Evolutionary conservation across 1,140 invertebrate species (phyloP), one percentile per base, ranked within the genome.

Genomic region (Micrasema longulum): DNA sequence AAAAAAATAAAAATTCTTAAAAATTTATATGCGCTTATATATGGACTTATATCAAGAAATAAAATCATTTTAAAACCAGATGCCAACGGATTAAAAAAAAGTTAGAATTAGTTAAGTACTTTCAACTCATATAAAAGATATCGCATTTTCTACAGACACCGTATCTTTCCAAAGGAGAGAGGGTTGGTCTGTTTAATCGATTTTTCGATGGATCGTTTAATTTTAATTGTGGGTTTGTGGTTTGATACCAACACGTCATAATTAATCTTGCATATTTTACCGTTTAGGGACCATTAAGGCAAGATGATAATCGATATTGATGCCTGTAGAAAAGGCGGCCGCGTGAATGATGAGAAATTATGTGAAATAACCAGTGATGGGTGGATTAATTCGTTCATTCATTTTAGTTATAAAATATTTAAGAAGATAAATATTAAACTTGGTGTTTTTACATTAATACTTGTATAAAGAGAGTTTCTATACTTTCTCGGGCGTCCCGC

Each of bases 161-260:
- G 48, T 22, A 22, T 52, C n/a, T 52, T 5, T 1, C 48, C 26
- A 31, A n/a, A 57, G 23, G n/a, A 31, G n/a, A 57, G 11, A 14
- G 53, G 31, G 52, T 3, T 38, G 66, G 43, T 57, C 52, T 36
- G 12, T 57, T 69, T 69, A 69, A 69, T 69, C 66, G 66, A 69
- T 69, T 69, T 69, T 69, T 26, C 35, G 66, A 69, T 57, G 50
- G 50, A 69, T 69, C 66, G 66, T 57, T 69, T 69, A 69, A 57
- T 69, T 69, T 69, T 69, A 69, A 69, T 69, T 69, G 52, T 43
- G 22, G 66, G 64, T 67, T 67, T 38, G 36, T 50, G 52, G 20
- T 10, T 31, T 31, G 64, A 41, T 1, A 12, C 38, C 52, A 55
- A 43, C 66, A 48, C 66, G 52, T 48, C 66, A 57, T 69, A 69